Base-by-base conservation (phyloP, 2,888 invertebrate genomes). In the Mythimna ferrago region DNA sequence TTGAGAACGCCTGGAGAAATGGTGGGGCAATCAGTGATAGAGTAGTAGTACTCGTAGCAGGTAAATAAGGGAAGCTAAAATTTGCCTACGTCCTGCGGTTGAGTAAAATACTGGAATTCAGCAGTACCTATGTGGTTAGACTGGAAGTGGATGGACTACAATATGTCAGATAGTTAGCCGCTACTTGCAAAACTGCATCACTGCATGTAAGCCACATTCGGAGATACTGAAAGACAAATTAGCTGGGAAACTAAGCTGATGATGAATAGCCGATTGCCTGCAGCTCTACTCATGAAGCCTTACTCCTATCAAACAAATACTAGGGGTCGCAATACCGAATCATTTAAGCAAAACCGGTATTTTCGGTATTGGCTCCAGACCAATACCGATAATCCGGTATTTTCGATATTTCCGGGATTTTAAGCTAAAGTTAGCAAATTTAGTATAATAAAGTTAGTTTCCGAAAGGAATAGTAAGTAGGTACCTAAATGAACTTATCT, bases 1-100 rank as follows among this genome's bases (percentile, higher is more conserved):
- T 99, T 99, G 81, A 99, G 97, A 79, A 99, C 98, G 94, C 99
- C 99, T 98, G 89, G 0, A 53, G 21, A 69, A 63, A 48, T 60
- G n/a, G 2, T 64, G 14, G 10, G 7, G n/a, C 10, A 7, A 66
- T 75, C 10, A 60, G 10, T 14, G 11, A 26, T 9, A 35, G 0
- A 5, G 7, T 10, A 16, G 19, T 9, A 35, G 35, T 32, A 32
- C 26, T 26, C 2, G 32, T 32, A 32, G 32, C 3, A 32, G 32
- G 26, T 35, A 6, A 35, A 35, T 35, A 19, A 10, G 1, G 10
- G 1, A n/a, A 35, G 7, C 51, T 53, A 51, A 16, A 51, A n/a
- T 19, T 53, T 53, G 16, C 9, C 51, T n/a, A 7, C 7, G 7
- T 53, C 51, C 2, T 53, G 6, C 2, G n/a, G 51, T n/a, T 53